Evolutionary conservation across 2,888 invertebrate species (phyloP).

Genomic region (Mesorhabditis belari): DNA sequence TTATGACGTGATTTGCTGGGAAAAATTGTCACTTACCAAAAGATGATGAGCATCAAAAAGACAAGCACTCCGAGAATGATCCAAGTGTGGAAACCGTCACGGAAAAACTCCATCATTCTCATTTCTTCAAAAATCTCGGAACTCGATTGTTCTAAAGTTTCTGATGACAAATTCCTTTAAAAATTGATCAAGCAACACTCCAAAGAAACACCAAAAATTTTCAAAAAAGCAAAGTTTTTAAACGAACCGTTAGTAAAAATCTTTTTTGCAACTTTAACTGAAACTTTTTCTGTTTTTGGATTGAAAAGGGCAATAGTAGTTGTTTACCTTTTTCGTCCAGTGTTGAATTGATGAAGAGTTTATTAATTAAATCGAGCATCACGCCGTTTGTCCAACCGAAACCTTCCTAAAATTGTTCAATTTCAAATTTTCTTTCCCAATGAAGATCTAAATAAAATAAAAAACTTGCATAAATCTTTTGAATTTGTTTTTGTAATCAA

Average conservation of each 20-base stretch:
- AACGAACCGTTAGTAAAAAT: no score
- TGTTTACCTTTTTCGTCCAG: not conserved
- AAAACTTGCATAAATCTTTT: no score
- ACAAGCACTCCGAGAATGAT: not conserved
- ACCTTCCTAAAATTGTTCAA: slow-evolving; percentile 40
- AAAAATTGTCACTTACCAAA: not conserved
- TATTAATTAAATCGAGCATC: slow-evolving; percentile 36
- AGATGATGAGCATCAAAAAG: not conserved
- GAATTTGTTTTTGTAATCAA: no score
- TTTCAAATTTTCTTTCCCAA: no score
- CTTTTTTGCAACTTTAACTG: no score
- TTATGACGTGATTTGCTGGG: not conserved
- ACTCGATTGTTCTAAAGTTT: not conserved
- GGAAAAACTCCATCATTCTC: not conserved
- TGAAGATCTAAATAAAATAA: no score
- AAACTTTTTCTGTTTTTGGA: not conserved
- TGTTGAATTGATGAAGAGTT: not conserved
- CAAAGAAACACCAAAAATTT: not conserved
- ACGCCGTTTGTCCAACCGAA: slow-evolving; percentile 51
- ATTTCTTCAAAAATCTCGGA: not conserved
- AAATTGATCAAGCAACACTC: not conserved
- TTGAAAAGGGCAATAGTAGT: not conserved
- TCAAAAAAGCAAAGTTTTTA: not conserved
- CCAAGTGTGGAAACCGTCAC: not conserved
- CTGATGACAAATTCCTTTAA: not conserved